Base-by-base conservation (phyloP, 2,888 invertebrate species). In the Pelosia muscerda region DNA sequence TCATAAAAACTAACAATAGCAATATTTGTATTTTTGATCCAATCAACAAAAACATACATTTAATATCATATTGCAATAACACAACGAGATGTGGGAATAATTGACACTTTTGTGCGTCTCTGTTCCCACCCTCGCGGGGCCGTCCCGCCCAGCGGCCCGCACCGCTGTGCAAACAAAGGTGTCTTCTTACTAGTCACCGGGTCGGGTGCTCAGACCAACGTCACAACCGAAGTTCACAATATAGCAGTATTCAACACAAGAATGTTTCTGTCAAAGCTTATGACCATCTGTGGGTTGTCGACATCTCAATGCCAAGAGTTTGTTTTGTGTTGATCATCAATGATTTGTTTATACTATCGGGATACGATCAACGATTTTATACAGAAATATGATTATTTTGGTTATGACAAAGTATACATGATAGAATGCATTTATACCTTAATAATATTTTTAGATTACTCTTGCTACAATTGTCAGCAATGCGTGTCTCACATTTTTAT, bases 161-260 rank as follows among this genome's bases (percentile, higher is more conserved):
- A 65, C 60, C 10, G 23, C 53, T 2, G 10, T 34, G 49, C 77
- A 84, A 82, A 84, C 81, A 84, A 82, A 77, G 69, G 81, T 78
- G 78, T 86, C 68, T 61, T 60, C 34, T 84, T 78, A 71, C 85
- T 76, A 73, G 34, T 54, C 31, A 11, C 13, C 42, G 63, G 11
- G 38, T 49, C 22, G 28, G 49, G n/a, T 38, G 34, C 57, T 26
- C 56, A 42, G 15, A 53, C 63, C 34, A 58, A 65, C 38, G 54
- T 23, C 25, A 34, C 55, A 26, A 31, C n/a, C 10, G 38, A 34
- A 38, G 26, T 59, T 63, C 4, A 63, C 38, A 63, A n/a, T n/a
- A 34, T 55, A 15, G 55, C n/a, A 22, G 9, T 15, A 49, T 42
- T 49, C 13, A 25, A 26, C 26, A 57, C 28, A 57, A 26, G 2